A percentile compares a stretch with the other conserved stretches of the same genome.
Evolutionary conservation across 2,113 vertebrate genomes (phyloP).

Genomic region (Nanorana parkeri): DNA sequence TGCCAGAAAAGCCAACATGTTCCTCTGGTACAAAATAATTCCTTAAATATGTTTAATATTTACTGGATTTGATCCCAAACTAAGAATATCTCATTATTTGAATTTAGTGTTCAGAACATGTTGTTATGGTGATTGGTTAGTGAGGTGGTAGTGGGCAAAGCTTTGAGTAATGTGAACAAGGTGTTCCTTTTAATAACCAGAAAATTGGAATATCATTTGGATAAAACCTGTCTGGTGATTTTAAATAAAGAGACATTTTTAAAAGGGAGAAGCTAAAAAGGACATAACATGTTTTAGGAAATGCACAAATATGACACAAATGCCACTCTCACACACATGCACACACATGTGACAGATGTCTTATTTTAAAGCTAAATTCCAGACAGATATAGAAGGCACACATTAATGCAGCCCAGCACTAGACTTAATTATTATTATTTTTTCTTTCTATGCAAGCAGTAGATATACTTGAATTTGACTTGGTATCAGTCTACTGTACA

Average conservation of each 20-base stretch:
- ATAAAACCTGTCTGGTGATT: not conserved
- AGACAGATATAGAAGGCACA: too few relatives aligned
- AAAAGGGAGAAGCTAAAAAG: not conserved
- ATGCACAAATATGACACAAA: too few relatives aligned
- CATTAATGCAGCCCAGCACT: too few relatives aligned
- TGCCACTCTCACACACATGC: too few relatives aligned
- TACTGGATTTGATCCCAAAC: constrained; percentile 45
- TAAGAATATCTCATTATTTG: constrained; percentile 49
- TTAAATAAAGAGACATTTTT: not conserved
- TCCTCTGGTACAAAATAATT: constrained; percentile 46
- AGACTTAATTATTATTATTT: too few relatives aligned
- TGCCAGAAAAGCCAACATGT: constrained; percentile 51
- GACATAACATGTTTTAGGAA: too few relatives aligned
- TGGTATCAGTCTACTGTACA: too few relatives aligned
- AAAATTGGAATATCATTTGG: constrained; percentile 44
- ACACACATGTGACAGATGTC: too few relatives aligned
- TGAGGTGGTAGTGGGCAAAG: constrained; percentile 11
- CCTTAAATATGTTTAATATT: constrained; percentile 55
- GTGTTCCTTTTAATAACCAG: constrained; percentile 23
- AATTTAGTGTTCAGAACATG: constrained; percentile 49
- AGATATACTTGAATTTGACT: too few relatives aligned
- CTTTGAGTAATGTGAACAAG: constrained; percentile 14
- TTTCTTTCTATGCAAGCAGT: too few relatives aligned
- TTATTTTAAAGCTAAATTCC: too few relatives aligned
- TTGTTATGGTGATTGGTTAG: constrained; percentile 56